A percentile compares a stretch with the other conserved stretches of the same genome.
phyloP scores from a whole-genome alignment of 2,888 invertebrate species.

The Rhingia campestris region DNA sequence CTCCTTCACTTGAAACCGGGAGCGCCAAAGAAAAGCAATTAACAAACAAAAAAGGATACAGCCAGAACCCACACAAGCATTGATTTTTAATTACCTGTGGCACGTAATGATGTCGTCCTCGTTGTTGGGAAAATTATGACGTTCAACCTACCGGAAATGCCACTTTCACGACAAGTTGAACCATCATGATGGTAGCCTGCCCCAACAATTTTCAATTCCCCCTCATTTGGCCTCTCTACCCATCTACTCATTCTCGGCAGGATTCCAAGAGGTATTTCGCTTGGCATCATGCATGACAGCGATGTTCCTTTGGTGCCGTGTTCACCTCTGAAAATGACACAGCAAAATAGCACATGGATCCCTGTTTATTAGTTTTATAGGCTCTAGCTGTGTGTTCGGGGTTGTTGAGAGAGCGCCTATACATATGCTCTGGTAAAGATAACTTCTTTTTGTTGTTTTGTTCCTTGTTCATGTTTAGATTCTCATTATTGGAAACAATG shows the following conservation, averaged over 20 bases:
- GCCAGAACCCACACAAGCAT: conserved; percentile 42
- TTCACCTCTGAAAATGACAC: conserved; percentile 68
- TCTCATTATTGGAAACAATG: conserved; percentile 73
- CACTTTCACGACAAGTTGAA: conserved; percentile 60
- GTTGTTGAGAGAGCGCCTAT: conserved; percentile 15
- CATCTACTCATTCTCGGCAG: conserved; percentile 11
- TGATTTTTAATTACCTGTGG: conserved; percentile 70
- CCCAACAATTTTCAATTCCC: conserved; percentile 49
- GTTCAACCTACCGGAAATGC: conserved; percentile 61
- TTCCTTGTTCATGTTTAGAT: conserved; percentile 61
- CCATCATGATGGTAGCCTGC: conserved; percentile 37
- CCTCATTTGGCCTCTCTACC: neutral
- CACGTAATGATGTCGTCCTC: conserved; percentile 56
- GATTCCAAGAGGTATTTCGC: conserved; percentile 25
- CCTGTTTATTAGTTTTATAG: conserved; percentile 71
- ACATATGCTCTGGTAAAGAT: conserved; percentile 30
- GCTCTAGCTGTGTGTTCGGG: neutral
- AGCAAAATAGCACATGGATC: conserved; percentile 56
- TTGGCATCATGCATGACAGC: conserved; percentile 39
- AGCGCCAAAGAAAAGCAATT: conserved; percentile 50
- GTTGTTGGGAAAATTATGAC: conserved; percentile 55
- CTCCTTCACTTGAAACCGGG: conserved; percentile 5
- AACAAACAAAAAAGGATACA: conserved; percentile 36
- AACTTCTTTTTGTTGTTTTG: conserved; percentile 23
- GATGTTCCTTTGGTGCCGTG: conserved; percentile 54